Evolutionary conservation across 2,113 vertebrate genomes (phyloP).

Genomic region (Elephantulus edwardii): DNA sequence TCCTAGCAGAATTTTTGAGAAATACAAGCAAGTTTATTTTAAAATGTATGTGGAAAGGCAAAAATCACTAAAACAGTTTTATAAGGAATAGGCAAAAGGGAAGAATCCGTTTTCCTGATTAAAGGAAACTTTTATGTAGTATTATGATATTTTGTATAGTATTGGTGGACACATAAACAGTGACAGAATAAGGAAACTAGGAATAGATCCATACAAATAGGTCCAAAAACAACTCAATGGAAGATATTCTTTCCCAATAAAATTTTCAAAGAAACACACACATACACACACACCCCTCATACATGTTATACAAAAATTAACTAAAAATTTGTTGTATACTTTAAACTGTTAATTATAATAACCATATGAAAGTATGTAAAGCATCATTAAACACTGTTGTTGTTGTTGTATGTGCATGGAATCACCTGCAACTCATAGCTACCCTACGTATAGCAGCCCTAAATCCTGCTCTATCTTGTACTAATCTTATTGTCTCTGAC

Average conservation of each 20-base stretch:
- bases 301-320: background rate
- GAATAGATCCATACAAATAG: background rate
- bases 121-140: background rate
- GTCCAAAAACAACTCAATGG: background rate
- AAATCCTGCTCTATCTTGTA: too few relatives aligned
- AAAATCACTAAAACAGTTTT: background rate
- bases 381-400: too few relatives aligned
- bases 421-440: too few relatives aligned
- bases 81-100: too few relatives aligned
- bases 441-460: too few relatives aligned
- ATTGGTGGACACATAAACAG: background rate
- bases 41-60: background rate
- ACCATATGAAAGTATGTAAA: too few relatives aligned
- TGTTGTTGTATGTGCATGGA: too few relatives aligned
- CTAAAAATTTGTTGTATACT: background rate
- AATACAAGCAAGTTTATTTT: background rate
- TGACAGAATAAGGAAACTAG: background rate
- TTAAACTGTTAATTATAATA: background rate
- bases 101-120: background rate
- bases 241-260: background rate
- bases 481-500: too few relatives aligned
- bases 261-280: background rate
- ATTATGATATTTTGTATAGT: background rate
- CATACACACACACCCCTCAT: background rate
- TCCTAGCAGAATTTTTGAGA: background rate